Conservation (phyloP, 1,140 invertebrate genomes). For the Parapsyche elsis region DNA sequence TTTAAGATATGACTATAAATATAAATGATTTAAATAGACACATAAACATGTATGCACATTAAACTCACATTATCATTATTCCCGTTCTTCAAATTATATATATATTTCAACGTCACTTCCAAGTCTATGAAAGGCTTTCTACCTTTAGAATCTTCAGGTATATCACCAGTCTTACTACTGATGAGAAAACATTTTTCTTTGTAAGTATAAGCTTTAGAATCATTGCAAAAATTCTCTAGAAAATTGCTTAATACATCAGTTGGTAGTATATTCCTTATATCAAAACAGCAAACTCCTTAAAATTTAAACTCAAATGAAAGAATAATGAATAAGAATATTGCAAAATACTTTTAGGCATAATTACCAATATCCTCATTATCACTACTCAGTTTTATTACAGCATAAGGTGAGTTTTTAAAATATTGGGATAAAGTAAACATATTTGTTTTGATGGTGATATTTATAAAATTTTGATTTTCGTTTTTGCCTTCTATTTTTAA, state of each 20-base stretch:
- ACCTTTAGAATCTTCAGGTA: constrained; percentile 28
- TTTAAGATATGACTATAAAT: too few species aligned
- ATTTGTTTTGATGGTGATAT: constrained; percentile 7
- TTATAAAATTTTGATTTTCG: background rate
- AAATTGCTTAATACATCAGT: constrained; percentile 42
- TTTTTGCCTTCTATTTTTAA: constrained; percentile 12
- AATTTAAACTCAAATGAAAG: constrained; percentile 1
- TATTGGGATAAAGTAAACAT: constrained; percentile 22
- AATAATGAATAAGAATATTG: background rate
- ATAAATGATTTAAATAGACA: constrained; percentile 56
- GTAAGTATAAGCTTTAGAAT: constrained; percentile 25
- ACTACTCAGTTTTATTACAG: constrained; percentile 29
- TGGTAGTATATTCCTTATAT: constrained; percentile 42
- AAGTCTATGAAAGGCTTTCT: constrained; percentile 46
- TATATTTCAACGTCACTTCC: constrained; percentile 42
- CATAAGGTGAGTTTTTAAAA: constrained; percentile 38
- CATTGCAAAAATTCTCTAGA: constrained; percentile 39
- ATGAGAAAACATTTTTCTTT: constrained; percentile 41
- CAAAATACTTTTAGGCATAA: constrained; percentile 2
- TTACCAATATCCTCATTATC: constrained; percentile 38
- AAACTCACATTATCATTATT: constrained; percentile 56
- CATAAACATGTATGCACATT: constrained; percentile 10
- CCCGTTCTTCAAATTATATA: constrained; percentile 58
- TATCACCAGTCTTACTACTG: constrained; percentile 27
- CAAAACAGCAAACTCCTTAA: constrained; percentile 36